Conservation (phyloP, 2,888 invertebrate species). For the Xiphydria camelus region DNA sequence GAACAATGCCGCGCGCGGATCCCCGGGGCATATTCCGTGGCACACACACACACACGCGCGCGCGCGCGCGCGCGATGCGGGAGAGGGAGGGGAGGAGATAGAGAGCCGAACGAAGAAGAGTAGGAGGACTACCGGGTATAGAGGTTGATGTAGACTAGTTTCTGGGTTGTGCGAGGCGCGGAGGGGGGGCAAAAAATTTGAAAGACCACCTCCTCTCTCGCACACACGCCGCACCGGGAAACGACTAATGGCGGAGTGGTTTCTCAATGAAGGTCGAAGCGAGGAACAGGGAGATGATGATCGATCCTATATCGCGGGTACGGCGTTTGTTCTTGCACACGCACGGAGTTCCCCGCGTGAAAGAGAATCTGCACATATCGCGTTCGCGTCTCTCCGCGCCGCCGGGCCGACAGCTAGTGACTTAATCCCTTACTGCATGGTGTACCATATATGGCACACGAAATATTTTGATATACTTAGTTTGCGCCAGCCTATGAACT, state of each 20-base stretch:
- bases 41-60: conserved; percentile 13
- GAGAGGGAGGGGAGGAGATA: conserved; percentile 4
- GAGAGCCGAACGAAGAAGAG: conserved; percentile 3
- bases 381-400: too few species aligned
- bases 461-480: too few species aligned
- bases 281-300: background rate
- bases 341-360: too few species aligned
- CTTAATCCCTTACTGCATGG: too few species aligned
- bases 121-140: background rate
- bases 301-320: too few species aligned
- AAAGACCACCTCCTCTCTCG: background rate
- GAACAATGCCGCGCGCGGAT: conserved; percentile 27
- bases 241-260: background rate
- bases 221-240: background rate
- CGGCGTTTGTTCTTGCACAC: too few species aligned
- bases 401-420: too few species aligned
- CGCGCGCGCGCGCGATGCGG: background rate
- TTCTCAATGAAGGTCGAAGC: background rate
- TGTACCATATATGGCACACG: too few species aligned
- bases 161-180: conserved; percentile 11
- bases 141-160: conserved; percentile 20
- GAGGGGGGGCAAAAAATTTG: background rate
- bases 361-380: too few species aligned
- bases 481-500: too few species aligned
- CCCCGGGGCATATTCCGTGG: conserved; percentile 30